Percentiles rank a stretch among this genome's conserved stretches.
Evolutionary conservation across 2,888 invertebrate species (phyloP).

Genomic region (Hymenopus coronatus): DNA sequence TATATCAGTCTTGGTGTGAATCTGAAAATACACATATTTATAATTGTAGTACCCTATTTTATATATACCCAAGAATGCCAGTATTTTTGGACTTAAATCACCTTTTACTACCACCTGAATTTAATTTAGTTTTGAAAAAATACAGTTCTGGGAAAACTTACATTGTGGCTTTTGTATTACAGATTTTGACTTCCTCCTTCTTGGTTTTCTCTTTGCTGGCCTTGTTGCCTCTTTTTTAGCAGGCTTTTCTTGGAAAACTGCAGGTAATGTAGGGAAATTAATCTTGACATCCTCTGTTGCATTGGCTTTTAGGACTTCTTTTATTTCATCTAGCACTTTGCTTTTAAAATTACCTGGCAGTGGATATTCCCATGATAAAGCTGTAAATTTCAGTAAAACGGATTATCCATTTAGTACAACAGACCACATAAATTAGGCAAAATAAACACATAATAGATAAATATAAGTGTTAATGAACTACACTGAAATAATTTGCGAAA

Average conservation of each 20-base stretch:
- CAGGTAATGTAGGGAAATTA: background rate
- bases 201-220: background rate
- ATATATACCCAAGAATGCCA: no score
- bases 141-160: background rate
- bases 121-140: no score
- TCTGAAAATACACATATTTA: no score
- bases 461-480: no score
- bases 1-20: no score
- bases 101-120: no score
- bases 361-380: constrained; percentile 15
- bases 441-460: no score
- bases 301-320: background rate
- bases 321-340: background rate
- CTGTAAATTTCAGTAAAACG: background rate
- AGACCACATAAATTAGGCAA: no score
- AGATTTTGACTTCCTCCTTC: background rate
- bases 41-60: no score
- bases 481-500: no score
- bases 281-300: background rate
- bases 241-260: background rate
- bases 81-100: no score
- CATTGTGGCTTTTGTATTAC: background rate
- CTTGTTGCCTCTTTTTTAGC: background rate
- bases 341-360: constrained; percentile 17
- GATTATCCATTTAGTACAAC: background rate